Conservation (phyloP, 2,113 vertebrate species). For the Motacilla alba region DNA sequence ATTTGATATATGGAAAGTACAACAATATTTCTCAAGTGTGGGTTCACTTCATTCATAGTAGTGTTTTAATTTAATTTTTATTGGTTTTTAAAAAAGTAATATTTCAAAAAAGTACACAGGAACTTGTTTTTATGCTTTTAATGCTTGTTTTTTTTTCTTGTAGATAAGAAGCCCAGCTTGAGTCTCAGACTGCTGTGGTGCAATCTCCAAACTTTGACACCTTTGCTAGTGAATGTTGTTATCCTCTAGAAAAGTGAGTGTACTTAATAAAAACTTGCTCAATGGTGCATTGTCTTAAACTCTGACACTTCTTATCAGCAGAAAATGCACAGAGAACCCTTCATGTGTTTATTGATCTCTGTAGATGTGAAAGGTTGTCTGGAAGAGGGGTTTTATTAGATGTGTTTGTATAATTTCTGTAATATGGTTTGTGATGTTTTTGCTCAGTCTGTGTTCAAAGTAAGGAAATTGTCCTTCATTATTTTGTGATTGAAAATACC, state of each 20-base stretch:
- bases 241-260: constrained; percentile 30
- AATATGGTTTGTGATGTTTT: neutral
- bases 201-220: neutral
- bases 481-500: neutral
- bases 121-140: neutral
- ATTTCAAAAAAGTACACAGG: neutral
- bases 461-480: neutral
- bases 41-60: neutral
- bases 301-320: neutral
- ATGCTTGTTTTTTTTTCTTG: neutral
- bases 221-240: neutral
- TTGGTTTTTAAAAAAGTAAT: neutral
- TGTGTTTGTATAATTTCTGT: neutral
- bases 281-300: neutral
- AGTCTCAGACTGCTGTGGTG: neutral
- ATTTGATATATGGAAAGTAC: neutral
- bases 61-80: neutral
- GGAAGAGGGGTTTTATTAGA: neutral
- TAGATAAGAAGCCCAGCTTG: neutral
- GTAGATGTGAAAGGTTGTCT: neutral
- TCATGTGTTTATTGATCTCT: neutral
- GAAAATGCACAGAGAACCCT: neutral
- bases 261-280: neutral
- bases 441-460: neutral
- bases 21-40: accelerated